Percentiles rank a stretch among this genome's conserved stretches.
phyloP scores from a whole-genome alignment of 2,888 invertebrate species.

The Pterostichus madidus region DNA sequence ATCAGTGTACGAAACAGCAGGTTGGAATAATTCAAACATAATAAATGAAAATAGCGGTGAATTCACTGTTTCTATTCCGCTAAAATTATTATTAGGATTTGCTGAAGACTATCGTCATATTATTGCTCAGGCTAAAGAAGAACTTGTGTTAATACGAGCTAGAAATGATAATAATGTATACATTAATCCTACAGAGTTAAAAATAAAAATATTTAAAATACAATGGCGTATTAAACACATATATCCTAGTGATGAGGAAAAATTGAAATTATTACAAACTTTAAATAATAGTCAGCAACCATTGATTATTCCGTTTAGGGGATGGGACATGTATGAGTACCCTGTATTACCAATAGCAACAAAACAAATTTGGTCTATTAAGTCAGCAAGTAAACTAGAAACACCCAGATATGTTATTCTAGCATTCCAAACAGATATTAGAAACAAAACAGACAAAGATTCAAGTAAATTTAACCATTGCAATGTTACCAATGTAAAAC shows the following conservation, averaged over 20 bases:
- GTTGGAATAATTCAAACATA: constrained; percentile 68
- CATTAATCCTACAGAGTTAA: background rate
- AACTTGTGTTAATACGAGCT: constrained; percentile 72
- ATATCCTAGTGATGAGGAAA: constrained; percentile 12
- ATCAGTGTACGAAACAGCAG: constrained; percentile 70
- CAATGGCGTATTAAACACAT: constrained; percentile 66
- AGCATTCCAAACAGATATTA: constrained; percentile 59
- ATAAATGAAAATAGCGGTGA: constrained; percentile 11
- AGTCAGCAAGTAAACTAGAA: constrained; percentile 69
- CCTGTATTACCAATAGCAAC: constrained; percentile 72
- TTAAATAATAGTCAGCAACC: constrained; percentile 35
- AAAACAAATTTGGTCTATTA: constrained; percentile 72
- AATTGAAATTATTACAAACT: constrained; percentile 38
- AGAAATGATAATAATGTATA: constrained; percentile 12
- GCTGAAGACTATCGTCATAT: constrained; percentile 74
- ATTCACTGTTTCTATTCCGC: constrained; percentile 38
- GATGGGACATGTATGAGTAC: constrained; percentile 74
- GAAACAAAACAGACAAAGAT: constrained; percentile 50
- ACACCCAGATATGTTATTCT: constrained; percentile 60
- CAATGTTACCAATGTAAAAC: constrained; percentile 47
- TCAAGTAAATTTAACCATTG: constrained; percentile 59
- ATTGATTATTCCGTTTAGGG: constrained; percentile 70
- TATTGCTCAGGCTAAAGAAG: constrained; percentile 74
- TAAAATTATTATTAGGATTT: constrained; percentile 72
- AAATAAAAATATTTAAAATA: constrained; percentile 67